Percentiles rank a stretch among this genome's conserved stretches.
Conservation (phyloP, 2,797 vertebrate genomes). For the Malacoctenus gilli region DNA sequence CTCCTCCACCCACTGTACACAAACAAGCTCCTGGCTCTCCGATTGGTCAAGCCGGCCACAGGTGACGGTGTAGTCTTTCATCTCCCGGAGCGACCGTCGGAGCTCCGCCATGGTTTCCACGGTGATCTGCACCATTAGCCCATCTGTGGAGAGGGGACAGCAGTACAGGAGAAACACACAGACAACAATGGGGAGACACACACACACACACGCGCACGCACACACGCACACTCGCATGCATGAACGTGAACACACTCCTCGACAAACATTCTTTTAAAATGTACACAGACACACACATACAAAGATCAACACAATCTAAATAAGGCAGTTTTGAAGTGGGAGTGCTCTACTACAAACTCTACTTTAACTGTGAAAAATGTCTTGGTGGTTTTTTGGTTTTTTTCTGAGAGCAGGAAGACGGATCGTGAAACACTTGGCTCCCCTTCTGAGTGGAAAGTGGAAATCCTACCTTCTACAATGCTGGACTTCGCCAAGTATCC, state of each 20-base stretch:
- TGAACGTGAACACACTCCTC: constrained; percentile 53
- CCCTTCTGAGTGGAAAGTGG: constrained; percentile 22
- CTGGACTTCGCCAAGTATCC: constrained; percentile 97
- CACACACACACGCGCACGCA: constrained; percentile 69
- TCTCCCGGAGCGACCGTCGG: constrained; percentile 91
- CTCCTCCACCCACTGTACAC: constrained; percentile 95
- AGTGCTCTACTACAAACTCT: constrained; percentile 20
- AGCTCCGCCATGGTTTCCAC: constrained; percentile 95
- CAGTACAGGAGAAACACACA: constrained; percentile 73
- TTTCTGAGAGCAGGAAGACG: constrained; percentile 24
- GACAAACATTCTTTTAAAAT: constrained; percentile 68
- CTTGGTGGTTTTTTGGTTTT: too few relatives aligned
- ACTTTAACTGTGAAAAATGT: too few relatives aligned
- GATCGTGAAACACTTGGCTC: constrained; percentile 13
- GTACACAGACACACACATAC: constrained; percentile 71
- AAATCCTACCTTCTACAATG: constrained; percentile 94
- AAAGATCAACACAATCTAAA: constrained; percentile 67
- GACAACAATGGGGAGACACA: constrained; percentile 47
- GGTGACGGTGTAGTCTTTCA: constrained; percentile 95
- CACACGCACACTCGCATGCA: constrained; percentile 42
- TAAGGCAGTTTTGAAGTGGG: constrained; percentile 43
- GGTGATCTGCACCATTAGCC: constrained; percentile 98
- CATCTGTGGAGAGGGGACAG: constrained; percentile 84
- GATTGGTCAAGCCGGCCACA: constrained; percentile 92
- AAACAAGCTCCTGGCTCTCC: constrained; percentile 94